Conservation (phyloP, 64 coral and sea anemone species). For the Stichodactyla mertensii region DNA sequence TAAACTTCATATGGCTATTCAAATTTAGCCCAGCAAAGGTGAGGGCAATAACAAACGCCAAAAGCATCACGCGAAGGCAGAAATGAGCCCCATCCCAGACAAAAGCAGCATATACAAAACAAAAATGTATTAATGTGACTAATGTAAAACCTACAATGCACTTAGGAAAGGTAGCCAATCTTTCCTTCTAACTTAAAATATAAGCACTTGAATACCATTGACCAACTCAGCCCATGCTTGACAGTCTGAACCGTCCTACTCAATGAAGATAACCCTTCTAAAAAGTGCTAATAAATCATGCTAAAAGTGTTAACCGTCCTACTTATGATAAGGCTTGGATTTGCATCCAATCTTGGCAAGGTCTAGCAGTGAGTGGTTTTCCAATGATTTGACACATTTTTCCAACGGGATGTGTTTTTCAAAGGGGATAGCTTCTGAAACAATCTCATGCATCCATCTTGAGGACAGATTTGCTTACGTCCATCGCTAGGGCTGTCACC, state of each 20-base stretch:
- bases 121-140: too few species aligned
- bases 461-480: slow-evolving; percentile 9
- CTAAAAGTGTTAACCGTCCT: too few species aligned
- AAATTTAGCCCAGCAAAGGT: neutral
- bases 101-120: neutral
- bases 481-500: neutral
- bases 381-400: slow-evolving; percentile 42
- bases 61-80: neutral
- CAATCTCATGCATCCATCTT: slow-evolving; percentile 34
- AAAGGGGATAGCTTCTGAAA: slow-evolving; percentile 22
- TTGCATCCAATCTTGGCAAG: slow-evolving; percentile 37
- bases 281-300: too few species aligned
- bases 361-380: slow-evolving; percentile 39
- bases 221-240: neutral
- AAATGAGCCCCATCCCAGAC: neutral
- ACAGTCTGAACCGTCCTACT: neutral
- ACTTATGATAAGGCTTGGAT: too few species aligned
- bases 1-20: too few species aligned
- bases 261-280: too few species aligned
- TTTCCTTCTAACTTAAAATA: neutral
- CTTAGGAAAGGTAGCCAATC: too few species aligned
- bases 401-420: slow-evolving; percentile 8
- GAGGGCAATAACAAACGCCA: neutral
- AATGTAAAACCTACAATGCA: too few species aligned
- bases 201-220: neutral